Conservation (phyloP, 2,113 vertebrate genomes). For the Platysteira castanea region DNA sequence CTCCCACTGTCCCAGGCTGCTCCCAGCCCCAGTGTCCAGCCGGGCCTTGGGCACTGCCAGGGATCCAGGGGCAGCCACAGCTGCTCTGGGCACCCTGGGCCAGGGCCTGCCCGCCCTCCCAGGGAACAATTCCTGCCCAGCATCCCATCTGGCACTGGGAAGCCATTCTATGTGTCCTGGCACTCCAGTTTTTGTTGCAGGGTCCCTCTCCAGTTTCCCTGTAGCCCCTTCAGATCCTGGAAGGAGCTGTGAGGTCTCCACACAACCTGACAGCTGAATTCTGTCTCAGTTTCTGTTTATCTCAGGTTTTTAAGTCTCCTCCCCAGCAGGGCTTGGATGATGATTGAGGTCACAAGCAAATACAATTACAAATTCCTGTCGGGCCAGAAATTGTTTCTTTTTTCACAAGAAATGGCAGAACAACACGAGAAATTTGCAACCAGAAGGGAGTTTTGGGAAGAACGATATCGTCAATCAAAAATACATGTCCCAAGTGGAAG, state of each 20-base stretch:
- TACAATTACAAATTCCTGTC: not conserved
- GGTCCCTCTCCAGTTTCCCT: not conserved
- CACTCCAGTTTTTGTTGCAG: not conserved
- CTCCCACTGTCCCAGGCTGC: not conserved
- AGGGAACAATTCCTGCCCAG: not conserved
- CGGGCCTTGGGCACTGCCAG: not conserved
- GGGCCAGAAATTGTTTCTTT: not conserved
- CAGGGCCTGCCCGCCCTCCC: not conserved
- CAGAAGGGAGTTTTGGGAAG: not conserved
- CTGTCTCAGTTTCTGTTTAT: not conserved
- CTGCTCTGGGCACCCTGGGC: not conserved
- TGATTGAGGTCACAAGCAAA: not conserved
- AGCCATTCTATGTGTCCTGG: not conserved
- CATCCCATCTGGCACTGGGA: not conserved
- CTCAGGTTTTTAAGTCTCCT: not conserved
- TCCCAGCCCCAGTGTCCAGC: rapidly evolving
- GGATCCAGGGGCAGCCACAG: not conserved
- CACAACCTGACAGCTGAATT: not conserved
- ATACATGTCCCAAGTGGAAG: not conserved
- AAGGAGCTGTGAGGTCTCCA: not conserved
- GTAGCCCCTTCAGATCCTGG: too few relatives aligned
- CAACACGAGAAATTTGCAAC: not conserved
- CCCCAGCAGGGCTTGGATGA: not conserved
- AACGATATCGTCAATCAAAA: not conserved
- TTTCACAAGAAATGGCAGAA: not conserved